These are phyloP conservation scores for Neoascia interrupta DNA, from an alignment of 2,888 invertebrate species.

Conservation along the genomic window DNA sequence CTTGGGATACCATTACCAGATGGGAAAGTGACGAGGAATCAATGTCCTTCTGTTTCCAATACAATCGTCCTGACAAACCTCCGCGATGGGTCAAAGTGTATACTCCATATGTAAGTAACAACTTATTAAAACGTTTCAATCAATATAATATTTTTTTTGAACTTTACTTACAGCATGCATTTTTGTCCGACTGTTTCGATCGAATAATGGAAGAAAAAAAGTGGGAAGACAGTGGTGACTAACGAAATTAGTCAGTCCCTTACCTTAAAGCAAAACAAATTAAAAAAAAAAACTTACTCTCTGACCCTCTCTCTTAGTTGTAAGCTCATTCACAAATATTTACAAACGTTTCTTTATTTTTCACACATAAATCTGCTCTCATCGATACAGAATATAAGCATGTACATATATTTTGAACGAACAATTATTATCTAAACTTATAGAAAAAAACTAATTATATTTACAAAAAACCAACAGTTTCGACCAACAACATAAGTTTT, in stretches of 20 bases:
- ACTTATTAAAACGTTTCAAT: no score
- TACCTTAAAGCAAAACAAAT: slow-evolving; percentile 46
- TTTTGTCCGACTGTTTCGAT: slow-evolving; percentile 91
- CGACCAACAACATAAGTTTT: slow-evolving; percentile 39
- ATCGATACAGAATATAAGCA: no score
- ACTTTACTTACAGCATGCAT: slow-evolving; percentile 75
- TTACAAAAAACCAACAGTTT: no score
- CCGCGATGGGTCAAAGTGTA: slow-evolving; percentile 92
- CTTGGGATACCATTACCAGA: slow-evolving; percentile 90
- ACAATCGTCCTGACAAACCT: slow-evolving; percentile 88
- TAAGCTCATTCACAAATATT: slow-evolving; percentile 61
- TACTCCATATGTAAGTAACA: slow-evolving; percentile 90
- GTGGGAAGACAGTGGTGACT: slow-evolving; percentile 91
- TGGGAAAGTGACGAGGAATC: slow-evolving; percentile 96
- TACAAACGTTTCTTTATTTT: slow-evolving; percentile 14
- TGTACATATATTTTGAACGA: slow-evolving; percentile 57
- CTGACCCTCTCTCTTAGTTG: slow-evolving; percentile 53
- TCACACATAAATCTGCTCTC: slow-evolving; percentile 2
- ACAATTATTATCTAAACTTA: no score
- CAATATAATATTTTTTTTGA: not conserved
- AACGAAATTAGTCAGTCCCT: slow-evolving; percentile 79
- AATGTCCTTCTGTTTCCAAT: slow-evolving; percentile 94
- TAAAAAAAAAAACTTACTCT: slow-evolving; percentile 62
- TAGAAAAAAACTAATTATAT: no score
- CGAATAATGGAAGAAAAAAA: slow-evolving; percentile 95